phyloP scores from a whole-genome alignment of 2,888 invertebrate species.

The Diachrysia chrysitis region DNA sequence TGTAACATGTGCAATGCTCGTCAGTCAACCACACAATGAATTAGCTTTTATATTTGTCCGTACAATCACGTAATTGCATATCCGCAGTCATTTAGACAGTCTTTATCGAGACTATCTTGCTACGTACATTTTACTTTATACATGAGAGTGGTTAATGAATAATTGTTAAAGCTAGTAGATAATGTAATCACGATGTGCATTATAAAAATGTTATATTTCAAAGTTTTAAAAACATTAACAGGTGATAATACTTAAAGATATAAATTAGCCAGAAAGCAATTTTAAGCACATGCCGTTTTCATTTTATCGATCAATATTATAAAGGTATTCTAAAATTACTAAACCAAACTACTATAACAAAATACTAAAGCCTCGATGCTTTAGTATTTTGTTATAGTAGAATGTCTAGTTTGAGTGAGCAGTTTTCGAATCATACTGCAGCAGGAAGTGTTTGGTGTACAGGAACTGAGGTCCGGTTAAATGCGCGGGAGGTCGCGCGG shows the following conservation, averaged over 20 bases:
- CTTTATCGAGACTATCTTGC: not conserved
- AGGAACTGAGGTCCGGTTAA: conserved; percentile 55
- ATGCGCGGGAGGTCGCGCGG: conserved; percentile 17
- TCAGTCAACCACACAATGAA: conserved; percentile 32
- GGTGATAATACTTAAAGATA: too few species aligned
- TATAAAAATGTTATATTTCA: too few species aligned
- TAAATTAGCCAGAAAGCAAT: too few species aligned
- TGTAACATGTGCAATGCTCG: conserved; percentile 42
- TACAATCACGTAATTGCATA: conserved; percentile 6
- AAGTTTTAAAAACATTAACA: too few species aligned
- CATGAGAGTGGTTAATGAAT: not conserved
- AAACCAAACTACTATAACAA: too few species aligned
- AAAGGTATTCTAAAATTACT: too few species aligned
- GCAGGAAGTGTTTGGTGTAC: conserved; percentile 62
- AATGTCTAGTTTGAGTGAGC: conserved; percentile 50
- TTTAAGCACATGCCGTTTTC: too few species aligned
- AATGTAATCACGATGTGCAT: too few species aligned
- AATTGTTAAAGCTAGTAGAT: not conserved
- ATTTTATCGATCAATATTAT: too few species aligned
- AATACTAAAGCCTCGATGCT: too few species aligned
- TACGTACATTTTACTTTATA: not conserved
- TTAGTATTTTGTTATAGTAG: conserved; percentile 6
- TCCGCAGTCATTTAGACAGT: conserved; percentile 7
- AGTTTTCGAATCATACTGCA: conserved; percentile 53
- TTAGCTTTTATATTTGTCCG: conserved; percentile 31